Percentiles rank a stretch among this genome's conserved stretches.
phyloP scores from a whole-genome alignment of 2,113 vertebrate species.

The Columba livia region DNA sequence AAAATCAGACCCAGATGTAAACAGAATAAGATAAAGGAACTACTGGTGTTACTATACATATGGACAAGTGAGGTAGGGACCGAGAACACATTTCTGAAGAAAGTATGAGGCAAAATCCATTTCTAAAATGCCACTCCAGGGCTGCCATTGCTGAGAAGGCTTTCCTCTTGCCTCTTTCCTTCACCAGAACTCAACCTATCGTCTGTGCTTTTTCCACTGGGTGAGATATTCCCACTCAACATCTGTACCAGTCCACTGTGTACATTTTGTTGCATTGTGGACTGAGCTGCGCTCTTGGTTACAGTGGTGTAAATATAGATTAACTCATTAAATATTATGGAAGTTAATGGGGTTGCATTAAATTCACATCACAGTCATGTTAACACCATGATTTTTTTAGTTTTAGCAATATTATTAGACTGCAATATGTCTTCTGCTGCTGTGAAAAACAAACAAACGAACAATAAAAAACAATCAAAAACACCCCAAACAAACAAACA shows the following conservation, averaged over 20 bases:
- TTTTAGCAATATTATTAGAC: neutral
- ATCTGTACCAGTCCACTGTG: too few species aligned
- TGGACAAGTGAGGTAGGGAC: neutral
- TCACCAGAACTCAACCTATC: neutral
- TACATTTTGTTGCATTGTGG: neutral
- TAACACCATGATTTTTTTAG: neutral
- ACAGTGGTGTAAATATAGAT: neutral
- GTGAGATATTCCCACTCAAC: neutral
- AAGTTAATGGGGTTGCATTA: neutral
- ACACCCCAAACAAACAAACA: too few species aligned
- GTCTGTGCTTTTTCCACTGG: rapidly evolving
- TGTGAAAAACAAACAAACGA: neutral
- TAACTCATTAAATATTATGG: neutral
- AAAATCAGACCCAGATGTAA: neutral
- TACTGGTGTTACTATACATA: neutral
- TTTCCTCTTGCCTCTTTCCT: neutral
- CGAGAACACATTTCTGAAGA: neutral
- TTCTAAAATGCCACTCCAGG: neutral
- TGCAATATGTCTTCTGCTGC: neutral
- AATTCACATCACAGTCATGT: neutral
- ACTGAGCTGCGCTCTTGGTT: neutral
- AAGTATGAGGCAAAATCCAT: neutral
- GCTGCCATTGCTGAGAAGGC: rapidly evolving
- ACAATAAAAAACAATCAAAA: neutral
- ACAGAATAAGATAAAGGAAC: neutral